Base-by-base conservation (phyloP, 2,888 invertebrate species). In the Drymonia ruficornis region DNA sequence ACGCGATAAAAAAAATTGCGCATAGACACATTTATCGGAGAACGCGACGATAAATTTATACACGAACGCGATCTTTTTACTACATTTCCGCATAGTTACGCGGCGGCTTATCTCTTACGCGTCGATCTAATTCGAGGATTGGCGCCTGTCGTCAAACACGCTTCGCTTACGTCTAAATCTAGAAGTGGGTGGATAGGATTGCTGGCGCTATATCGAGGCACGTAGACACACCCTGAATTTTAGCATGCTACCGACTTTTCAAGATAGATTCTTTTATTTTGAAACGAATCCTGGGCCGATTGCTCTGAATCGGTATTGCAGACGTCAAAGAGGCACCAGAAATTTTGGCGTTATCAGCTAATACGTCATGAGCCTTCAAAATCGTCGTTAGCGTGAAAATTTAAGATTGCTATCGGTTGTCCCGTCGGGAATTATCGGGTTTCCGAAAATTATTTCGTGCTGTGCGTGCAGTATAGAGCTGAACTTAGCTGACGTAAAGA, bases 1-100 rank as follows among this genome's bases (percentile, higher is more conserved):
- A 79, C 82, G 85, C 77, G 82, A 75, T 75, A 76, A 80, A 80
- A 79, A 85, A 83, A 80, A 74, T 65, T 77, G 71, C 81, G 78
- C 80, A 77, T 80, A 74, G 80, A 81, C 74, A 85, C 81, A 82
- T 87, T 77, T 88, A 87, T 86, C 81, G 77, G 72, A 80, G 76
- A 70, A 74, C 72, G 80, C 79, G 78, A 80, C 83, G 84, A 89
- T 89, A 88, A 89, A 91, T 89, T 86, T 87, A 84, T 84, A 84
- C 86, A 80, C 84, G 83, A 81, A 87, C 86, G 86, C 83, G 78
- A 81, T 82, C 80, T 84, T 89, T 88, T 86, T 83, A 84, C 84
- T 84, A 76, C 78, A 82, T 86, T 90, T 92, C 91, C 91, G 91
- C 91, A 86, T 91, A 84, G 88, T 79, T 80, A 85, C 87, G 78